phyloP scores from a whole-genome alignment of 2,888 invertebrate genomes.

The Luffia ferchaultella region DNA sequence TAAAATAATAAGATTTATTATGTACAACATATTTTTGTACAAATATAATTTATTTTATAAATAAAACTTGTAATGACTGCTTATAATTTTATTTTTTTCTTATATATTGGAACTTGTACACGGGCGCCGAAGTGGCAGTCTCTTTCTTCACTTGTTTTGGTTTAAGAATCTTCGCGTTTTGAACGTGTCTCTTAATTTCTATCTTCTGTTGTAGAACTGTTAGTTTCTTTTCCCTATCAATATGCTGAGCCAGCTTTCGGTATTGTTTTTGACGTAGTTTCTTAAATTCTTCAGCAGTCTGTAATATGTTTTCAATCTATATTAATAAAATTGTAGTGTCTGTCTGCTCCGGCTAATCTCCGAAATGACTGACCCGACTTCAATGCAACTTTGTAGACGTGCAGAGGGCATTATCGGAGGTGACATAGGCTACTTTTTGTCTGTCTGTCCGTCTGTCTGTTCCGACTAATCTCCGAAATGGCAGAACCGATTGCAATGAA shows the following conservation, averaged over 20 bases:
- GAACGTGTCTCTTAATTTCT: conserved; percentile 73
- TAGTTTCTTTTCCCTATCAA: conserved; percentile 79
- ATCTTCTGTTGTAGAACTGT: conserved; percentile 81
- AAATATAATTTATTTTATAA: conserved; percentile 50
- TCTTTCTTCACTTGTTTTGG: conserved; percentile 72
- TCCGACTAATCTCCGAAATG: too few species aligned
- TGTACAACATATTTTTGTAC: conserved; percentile 6
- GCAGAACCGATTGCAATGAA: too few species aligned
- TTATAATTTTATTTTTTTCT: conserved; percentile 73
- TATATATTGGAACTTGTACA: conserved; percentile 83
- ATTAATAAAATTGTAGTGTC: too few species aligned
- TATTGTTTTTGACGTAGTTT: conserved; percentile 72
- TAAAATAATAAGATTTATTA: conserved; percentile 1
- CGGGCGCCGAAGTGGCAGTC: conserved; percentile 73
- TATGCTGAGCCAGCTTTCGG: conserved; percentile 77
- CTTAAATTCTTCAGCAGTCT: conserved; percentile 55
- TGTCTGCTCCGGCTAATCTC: too few species aligned
- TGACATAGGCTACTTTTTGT: too few species aligned
- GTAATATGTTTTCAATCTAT: conserved; percentile 19
- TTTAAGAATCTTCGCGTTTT: conserved; percentile 69
- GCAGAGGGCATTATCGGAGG: too few species aligned
- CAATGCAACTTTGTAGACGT: too few species aligned
- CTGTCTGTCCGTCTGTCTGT: too few species aligned
- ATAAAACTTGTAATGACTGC: not conserved
- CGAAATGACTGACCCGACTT: too few species aligned